These are phyloP conservation scores for Cebus imitator DNA, from an alignment of 2,113 vertebrate species.

Conservation along the genomic window DNA sequence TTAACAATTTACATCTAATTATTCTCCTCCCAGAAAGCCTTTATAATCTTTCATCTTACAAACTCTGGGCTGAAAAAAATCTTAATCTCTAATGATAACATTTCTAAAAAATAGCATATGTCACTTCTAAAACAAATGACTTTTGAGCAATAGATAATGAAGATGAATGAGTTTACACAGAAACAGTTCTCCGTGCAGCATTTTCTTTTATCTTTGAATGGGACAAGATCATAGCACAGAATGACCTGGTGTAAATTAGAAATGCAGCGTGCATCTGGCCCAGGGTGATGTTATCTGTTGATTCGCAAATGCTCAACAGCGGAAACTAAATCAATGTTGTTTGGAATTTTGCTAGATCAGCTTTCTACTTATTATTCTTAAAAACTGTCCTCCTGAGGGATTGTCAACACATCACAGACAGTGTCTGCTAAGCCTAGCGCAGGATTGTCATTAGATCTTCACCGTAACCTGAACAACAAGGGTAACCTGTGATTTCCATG, in stretches of 20 bases:
- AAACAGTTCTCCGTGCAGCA: not conserved
- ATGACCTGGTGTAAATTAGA: not conserved
- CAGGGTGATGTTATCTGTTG: not conserved
- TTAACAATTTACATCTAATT: not conserved
- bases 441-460: no score
- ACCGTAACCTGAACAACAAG: not conserved
- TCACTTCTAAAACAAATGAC: not conserved
- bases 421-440: not conserved
- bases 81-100: not conserved
- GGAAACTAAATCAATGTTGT: no score
- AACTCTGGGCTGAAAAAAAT: not conserved
- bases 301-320: no score
- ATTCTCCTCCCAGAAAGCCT: not conserved
- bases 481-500: no score
- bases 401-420: no score
- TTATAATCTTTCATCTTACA: not conserved
- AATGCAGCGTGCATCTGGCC: fast-evolving
- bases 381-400: not conserved
- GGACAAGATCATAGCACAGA: not conserved
- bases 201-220: no score
- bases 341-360: not conserved
- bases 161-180: not conserved
- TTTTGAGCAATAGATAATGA: not conserved
- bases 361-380: not conserved
- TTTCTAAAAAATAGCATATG: not conserved